Evolutionary conservation across 2,888 invertebrate genomes (phyloP).

Genomic region (Cartodere bifasciata): DNA sequence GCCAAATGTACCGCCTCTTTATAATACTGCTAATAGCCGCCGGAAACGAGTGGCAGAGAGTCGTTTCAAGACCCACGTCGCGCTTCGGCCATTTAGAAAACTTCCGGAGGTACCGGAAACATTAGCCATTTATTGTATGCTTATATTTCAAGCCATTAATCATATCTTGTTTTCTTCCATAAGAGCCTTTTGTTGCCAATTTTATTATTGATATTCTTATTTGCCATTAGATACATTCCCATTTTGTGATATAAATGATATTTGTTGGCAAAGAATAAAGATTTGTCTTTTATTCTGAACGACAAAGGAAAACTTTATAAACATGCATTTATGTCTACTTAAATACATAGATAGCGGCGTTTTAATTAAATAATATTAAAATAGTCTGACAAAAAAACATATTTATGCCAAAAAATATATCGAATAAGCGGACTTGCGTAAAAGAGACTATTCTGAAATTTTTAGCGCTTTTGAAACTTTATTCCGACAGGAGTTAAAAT

Average conservation of each 20-base stretch:
- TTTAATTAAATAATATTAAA: too few species aligned
- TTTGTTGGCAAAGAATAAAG: conserved; percentile 31
- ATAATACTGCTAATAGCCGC: conserved; percentile 34
- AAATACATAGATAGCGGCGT: too few species aligned
- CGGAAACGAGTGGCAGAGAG: conserved; percentile 31
- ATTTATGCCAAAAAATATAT: too few species aligned
- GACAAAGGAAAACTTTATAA: too few species aligned
- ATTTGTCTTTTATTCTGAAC: conserved; percentile 24
- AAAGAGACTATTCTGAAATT: too few species aligned
- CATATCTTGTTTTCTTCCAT: conserved; percentile 31
- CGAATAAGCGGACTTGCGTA: too few species aligned
- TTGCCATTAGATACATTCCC: conserved; percentile 31
- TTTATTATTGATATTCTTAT: conserved; percentile 37
- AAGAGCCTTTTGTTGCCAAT: conserved; percentile 26
- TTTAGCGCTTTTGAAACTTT: too few species aligned
- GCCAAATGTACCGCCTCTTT: conserved; percentile 31
- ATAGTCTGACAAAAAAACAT: too few species aligned
- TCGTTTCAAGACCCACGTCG: conserved; percentile 19
- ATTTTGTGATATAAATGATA: conserved; percentile 34
- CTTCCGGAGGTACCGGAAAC: conserved; percentile 36
- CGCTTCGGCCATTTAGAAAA: conserved; percentile 32
- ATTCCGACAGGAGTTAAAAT: too few species aligned
- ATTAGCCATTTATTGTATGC: conserved; percentile 33
- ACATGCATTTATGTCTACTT: too few species aligned
- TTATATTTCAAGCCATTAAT: conserved; percentile 33